Base-by-base conservation (phyloP, 1,140 invertebrate genomes). In the Lethocerus indicus region DNA sequence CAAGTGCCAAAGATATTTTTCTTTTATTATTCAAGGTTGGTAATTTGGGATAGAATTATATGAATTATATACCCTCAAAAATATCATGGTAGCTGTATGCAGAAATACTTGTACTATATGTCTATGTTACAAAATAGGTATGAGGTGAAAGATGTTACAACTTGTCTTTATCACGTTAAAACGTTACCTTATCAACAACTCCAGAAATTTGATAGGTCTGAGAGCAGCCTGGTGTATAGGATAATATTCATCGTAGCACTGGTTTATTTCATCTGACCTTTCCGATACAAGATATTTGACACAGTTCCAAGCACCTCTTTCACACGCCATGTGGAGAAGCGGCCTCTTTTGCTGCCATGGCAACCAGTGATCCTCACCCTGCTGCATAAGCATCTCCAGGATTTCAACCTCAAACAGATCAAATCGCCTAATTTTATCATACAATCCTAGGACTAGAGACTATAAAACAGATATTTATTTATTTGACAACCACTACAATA, bases 191-290 rank as follows among this genome's bases (percentile, higher is more conserved):
- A 81, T 77, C 18, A 81, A 63, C 27, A 80, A 59, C 57, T 79
- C 76, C 5, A 81, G 62, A 60, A 81, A 81, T 53, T 75, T 73
- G 27, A 72, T 68, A 53, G 79, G 74, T 57, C 80, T 77, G 24
- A 79, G 65, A 5, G 76, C 75, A 2, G 78, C 79, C 57, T 81
- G 78, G 60, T 82, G 79, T 45, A 83, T 79, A 5, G 79, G 79
- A 64, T 78, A 81, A 60, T 80, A 81, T 65, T 83, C 79, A 59
- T 83, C 79, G 64, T 78, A 81, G 42, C 79, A 74, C 40, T 78
- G 71, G 60, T 83, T 79, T 13, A 83, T 78, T 63, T 83, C 79
- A 54, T 81, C 78, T 24, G 73, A 73, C 32, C 79, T 65, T 42
- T 77, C 75, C 13, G 71, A 64, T 16, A 72, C 72, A 26, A 81